phyloP scores from a whole-genome alignment of 2,797 vertebrate species.

The Heterohyrax brucei region DNA sequence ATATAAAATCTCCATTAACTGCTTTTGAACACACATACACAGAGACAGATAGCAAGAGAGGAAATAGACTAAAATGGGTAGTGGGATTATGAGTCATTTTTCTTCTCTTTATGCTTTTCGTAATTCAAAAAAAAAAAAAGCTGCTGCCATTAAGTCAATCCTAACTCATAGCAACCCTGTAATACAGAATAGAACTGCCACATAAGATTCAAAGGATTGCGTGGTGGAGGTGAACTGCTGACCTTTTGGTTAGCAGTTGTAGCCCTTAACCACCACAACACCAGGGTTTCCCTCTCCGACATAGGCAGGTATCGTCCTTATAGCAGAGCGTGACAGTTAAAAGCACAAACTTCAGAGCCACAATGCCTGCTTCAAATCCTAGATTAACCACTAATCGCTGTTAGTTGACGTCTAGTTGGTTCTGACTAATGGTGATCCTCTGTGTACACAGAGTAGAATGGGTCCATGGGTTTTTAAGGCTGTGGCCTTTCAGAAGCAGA shows the following conservation, averaged over 20 bases:
- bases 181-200: too few relatives aligned
- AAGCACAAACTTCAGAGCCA: slow-evolving; percentile 34
- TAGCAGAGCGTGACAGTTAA: not conserved
- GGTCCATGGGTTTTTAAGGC: too few relatives aligned
- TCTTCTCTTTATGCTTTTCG: slow-evolving; percentile 53
- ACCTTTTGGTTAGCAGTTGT: too few relatives aligned
- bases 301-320: not conserved
- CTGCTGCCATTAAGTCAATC: too few relatives aligned
- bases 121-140: not conserved
- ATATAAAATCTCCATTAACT: not conserved
- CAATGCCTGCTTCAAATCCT: not conserved
- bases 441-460: too few relatives aligned
- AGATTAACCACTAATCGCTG: not conserved
- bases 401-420: too few relatives aligned
- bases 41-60: not conserved
- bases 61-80: slow-evolving; percentile 28
- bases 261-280: too few relatives aligned
- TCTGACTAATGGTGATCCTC: too few relatives aligned
- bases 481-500: too few relatives aligned
- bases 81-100: not conserved
- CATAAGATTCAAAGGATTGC: too few relatives aligned
- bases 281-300: not conserved
- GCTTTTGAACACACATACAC: not conserved
- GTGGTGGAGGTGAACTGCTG: too few relatives aligned
- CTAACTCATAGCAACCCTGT: too few relatives aligned